These are phyloP conservation scores for Fukomys damarensis DNA, from an alignment of 2,113 vertebrate species.

Conservation along the genomic window DNA sequence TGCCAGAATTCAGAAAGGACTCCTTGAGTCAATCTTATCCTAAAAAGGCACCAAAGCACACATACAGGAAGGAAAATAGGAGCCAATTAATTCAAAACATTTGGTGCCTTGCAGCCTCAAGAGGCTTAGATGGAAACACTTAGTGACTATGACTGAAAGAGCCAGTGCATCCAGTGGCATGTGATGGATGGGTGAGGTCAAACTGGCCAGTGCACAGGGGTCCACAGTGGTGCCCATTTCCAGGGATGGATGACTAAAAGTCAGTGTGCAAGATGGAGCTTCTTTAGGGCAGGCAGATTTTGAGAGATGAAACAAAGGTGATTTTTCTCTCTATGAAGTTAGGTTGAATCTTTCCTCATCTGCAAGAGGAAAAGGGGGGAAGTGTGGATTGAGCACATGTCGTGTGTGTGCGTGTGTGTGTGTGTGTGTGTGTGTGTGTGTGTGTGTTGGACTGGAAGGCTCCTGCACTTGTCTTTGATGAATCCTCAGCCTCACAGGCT, in stretches of 20 bases:
- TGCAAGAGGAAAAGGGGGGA: not conserved
- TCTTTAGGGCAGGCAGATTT: not conserved
- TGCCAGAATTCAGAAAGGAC: slow-evolving; percentile 72
- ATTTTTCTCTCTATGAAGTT: not conserved
- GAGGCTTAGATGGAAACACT: slow-evolving; percentile 76
- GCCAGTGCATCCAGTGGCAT: not conserved
- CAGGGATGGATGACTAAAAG: not conserved
- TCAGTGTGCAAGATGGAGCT: not conserved
- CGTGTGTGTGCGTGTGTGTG: rapidly evolving
- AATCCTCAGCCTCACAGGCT: not conserved
- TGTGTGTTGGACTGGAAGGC: not conserved
- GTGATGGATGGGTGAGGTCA: not conserved
- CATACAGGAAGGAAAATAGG: slow-evolving; percentile 79
- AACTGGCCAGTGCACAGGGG: not conserved
- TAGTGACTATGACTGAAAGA: slow-evolving; percentile 73
- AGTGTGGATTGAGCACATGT: rapidly evolving
- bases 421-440: not conserved
- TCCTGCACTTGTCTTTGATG: rapidly evolving
- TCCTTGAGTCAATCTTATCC: slow-evolving; percentile 82
- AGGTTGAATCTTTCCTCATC: not conserved
- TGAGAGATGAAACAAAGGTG: not conserved
- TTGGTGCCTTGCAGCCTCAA: slow-evolving; percentile 82
- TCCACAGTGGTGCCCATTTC: not conserved
- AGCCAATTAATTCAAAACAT: slow-evolving; percentile 83
- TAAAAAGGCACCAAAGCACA: slow-evolving; percentile 76